These are phyloP conservation scores for Drosophila robusta DNA, from an alignment of 2,888 invertebrate species.

Conservation along the genomic window DNA sequence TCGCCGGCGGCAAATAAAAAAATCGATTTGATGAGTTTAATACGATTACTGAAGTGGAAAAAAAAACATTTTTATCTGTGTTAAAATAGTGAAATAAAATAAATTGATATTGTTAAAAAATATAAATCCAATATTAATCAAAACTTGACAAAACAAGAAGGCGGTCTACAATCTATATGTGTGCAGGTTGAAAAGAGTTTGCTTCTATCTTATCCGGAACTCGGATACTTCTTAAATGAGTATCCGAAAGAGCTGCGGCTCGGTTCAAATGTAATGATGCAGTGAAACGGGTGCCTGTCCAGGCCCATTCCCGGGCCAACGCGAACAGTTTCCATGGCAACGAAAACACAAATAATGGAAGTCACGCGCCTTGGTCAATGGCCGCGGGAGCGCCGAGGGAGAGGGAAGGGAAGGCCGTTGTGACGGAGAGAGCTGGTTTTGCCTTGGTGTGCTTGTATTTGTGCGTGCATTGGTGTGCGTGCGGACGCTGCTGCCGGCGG, in stretches of 20 bases:
- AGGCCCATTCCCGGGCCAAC: conserved; percentile 22
- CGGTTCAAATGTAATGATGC: conserved; percentile 29
- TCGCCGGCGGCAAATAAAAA: conserved; percentile 52
- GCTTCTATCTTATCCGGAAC: not conserved
- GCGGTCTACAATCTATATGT: not conserved
- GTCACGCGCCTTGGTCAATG: conserved; percentile 66
- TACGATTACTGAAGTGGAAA: not conserved
- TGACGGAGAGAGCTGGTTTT: conserved; percentile 25
- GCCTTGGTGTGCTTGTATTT: conserved; percentile 46
- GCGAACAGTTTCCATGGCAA: conserved; percentile 58
- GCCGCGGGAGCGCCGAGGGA: conserved; percentile 11
- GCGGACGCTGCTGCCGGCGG: conserved; percentile 30
- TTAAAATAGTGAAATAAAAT: not conserved
- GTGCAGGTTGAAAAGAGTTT: not conserved
- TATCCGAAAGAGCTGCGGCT: conserved; percentile 12
- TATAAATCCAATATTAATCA: not conserved
- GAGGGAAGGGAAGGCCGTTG: not conserved
- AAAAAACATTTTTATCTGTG: too few relatives aligned
- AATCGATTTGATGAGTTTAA: not conserved
- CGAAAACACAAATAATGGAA: conserved; percentile 61
- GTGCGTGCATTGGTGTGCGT: conserved; percentile 67
- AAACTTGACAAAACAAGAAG: not conserved
- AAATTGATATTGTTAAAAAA: not conserved
- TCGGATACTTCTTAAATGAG: not conserved
- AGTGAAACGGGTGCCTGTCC: conserved; percentile 16